Evolutionary conservation across 2,797 vertebrate species (phyloP), one percentile per base, ranked within the genome.

Genomic region (Protonibea diacanthus): DNA sequence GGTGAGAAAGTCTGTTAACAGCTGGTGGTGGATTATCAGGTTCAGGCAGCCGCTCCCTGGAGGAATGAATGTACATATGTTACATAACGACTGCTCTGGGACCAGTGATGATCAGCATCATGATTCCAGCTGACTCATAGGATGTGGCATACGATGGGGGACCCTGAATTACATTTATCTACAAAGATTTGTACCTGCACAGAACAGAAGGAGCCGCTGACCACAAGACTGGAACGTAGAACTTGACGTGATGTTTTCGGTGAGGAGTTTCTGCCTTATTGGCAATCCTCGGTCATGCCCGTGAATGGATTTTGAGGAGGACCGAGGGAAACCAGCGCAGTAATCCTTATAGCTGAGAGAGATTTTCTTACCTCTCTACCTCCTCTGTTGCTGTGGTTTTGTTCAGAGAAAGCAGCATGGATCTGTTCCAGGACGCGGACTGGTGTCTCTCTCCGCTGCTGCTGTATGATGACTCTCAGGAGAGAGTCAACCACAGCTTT

Each of bases 321-420:
- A 76, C 27, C n/a, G 2, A 71, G 53, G 83, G 27, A 66, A 55
- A 17, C 44, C 11, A 10, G 33, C 14, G 1, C 64, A 49, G 4
- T 66, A 17, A 74, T 8, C 53, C 56, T 29, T 14, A 1, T 21
- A 21, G 27, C 6, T 1, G 2, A 71, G 44, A 64, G 15, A 64
- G 15, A n/a, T 48, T 47, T 45, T 20, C 23, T n/a, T 9, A 29
- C 17, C 5, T 49, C 38, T 33, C 9, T 23, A 2, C 59, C 47
- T 40, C 38, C 13, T 21, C 48, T 18, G 29, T 38, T 33, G 33
- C 21, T 62, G 70, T 29, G 40, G 25, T n/a, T 67, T 14, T 23
- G 21, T 18, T 51, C 12, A 0, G 4, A 27, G 7, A 57, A 25
- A 67, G 49, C 83, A 78, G 53, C 68, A 95, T 95, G 94, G 91